A percentile compares a stretch with the other conserved stretches of the same genome.
phyloP scores from a whole-genome alignment of 37 sponge, comb jelly and placozoan species.

The Oscarella lobularis region DNA sequence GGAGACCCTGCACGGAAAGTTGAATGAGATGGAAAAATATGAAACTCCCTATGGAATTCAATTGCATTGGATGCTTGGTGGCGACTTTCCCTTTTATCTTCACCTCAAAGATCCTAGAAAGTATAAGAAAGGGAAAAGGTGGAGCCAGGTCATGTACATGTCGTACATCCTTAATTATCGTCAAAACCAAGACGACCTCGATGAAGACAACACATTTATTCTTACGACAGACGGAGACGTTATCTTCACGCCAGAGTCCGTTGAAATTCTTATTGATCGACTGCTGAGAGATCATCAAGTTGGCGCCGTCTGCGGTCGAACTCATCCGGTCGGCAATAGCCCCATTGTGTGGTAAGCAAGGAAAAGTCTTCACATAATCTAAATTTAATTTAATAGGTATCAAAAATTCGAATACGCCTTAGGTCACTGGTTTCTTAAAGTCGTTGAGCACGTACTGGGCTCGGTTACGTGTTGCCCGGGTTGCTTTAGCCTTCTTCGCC shows the following conservation, averaged over 20 bases:
- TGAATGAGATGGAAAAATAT: conserved; percentile 14
- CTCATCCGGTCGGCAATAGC: conserved; percentile 76
- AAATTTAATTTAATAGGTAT: too few species aligned
- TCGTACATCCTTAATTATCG: conserved; percentile 59
- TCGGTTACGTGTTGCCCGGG: conserved; percentile 80
- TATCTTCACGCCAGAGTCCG: conserved; percentile 64
- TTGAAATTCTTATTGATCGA: conserved; percentile 54
- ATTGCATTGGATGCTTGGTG: conserved; percentile 24
- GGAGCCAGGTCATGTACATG: conserved; percentile 96
- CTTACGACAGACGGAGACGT: conserved; percentile 90
- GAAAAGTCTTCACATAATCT: too few species aligned
- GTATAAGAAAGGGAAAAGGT: conserved; percentile 72
- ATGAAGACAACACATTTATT: conserved; percentile 61
- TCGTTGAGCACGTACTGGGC: conserved; percentile 59
- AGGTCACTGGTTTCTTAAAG: conserved; percentile 6
- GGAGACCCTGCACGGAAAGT: conserved; percentile 29
- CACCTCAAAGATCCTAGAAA: conserved; percentile 65
- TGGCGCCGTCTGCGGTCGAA: conserved; percentile 74
- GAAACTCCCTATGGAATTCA: conserved; percentile 63
- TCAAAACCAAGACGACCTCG: not conserved
- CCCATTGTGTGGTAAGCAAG: conserved; percentile 74
- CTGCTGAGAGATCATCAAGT: conserved; percentile 49
- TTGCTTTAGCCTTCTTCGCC: conserved; percentile 74
- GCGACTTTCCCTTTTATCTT: conserved; percentile 36
- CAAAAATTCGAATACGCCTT: conserved; percentile 54